A percentile compares a stretch with the other conserved stretches of the same genome.
These are phyloP conservation scores for Heterotis niloticus DNA, from an alignment of 2,113 vertebrate genomes.

Conservation along the genomic window DNA sequence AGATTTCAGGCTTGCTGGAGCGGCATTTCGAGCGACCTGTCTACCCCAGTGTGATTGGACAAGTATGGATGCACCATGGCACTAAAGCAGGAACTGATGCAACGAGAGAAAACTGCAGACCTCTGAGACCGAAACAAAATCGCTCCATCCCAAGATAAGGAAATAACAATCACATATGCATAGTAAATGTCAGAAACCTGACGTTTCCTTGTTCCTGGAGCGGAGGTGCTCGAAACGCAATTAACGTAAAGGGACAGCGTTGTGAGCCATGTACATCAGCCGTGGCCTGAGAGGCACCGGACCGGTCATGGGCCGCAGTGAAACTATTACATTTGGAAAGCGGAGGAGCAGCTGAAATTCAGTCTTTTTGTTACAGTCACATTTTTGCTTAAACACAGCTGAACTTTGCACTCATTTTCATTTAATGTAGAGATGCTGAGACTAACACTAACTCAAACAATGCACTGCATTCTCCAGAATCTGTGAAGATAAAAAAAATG, in stretches of 20 bases:
- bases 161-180: background rate
- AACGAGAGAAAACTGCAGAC: slow-evolving; percentile 24
- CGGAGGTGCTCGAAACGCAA: background rate
- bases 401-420: background rate
- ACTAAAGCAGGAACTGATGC: slow-evolving; percentile 18
- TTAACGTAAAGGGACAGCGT: background rate
- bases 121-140: background rate
- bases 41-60: slow-evolving; percentile 46
- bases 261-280: background rate
- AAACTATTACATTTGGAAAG: slow-evolving; percentile 1
- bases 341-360: background rate
- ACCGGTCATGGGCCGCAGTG: background rate
- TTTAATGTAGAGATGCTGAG: background rate
- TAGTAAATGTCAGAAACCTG: background rate
- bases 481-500: slow-evolving; percentile 37
- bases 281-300: background rate
- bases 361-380: background rate
- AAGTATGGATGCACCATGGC: slow-evolving; percentile 37
- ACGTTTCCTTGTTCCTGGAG: background rate
- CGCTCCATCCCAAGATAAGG: background rate
- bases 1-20: slow-evolving; percentile 35
- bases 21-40: slow-evolving; percentile 35
- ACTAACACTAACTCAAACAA: slow-evolving; percentile 44
- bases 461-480: slow-evolving; percentile 54
- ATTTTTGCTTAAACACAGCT: background rate